phyloP scores from a whole-genome alignment of 2,113 vertebrate species.

The Cebus imitator region DNA sequence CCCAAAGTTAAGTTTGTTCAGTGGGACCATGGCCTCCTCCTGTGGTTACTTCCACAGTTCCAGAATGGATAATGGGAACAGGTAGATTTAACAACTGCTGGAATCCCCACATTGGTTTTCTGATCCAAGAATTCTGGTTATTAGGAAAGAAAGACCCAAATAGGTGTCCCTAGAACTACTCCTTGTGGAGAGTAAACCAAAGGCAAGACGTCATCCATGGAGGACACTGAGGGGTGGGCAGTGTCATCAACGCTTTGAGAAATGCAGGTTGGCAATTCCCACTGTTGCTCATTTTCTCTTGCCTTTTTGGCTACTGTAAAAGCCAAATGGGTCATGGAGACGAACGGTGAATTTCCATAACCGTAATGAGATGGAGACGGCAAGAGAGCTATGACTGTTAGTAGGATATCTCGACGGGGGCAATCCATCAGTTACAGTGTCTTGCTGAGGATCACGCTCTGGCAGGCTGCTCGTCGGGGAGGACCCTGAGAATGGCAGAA shows the following conservation, averaged over 20 bases:
- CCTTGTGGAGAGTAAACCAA: not conserved
- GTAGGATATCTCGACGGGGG: not conserved
- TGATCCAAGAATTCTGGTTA: not conserved
- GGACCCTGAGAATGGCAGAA: not conserved
- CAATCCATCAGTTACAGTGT: too few species aligned
- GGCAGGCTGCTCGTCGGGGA: not conserved
- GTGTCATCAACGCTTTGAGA: not conserved
- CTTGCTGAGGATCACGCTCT: rapidly evolving
- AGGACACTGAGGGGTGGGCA: not conserved
- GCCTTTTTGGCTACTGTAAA: not conserved
- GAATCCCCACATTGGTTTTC: not conserved
- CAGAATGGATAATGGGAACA: not conserved
- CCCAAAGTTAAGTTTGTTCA: not conserved
- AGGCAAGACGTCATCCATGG: not conserved
- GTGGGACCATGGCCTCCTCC: not conserved
- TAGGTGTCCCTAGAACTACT: not conserved
- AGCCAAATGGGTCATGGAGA: not conserved
- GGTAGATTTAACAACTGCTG: not conserved
- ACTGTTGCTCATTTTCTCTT: not conserved
- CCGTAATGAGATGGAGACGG: not conserved
- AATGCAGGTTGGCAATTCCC: not conserved
- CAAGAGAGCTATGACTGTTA: not conserved
- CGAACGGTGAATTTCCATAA: not conserved
- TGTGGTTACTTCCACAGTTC: not conserved
- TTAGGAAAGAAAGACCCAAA: too few species aligned